Conservation (phyloP, 2,888 invertebrate genomes). For the Cryptosula pallasiana region DNA sequence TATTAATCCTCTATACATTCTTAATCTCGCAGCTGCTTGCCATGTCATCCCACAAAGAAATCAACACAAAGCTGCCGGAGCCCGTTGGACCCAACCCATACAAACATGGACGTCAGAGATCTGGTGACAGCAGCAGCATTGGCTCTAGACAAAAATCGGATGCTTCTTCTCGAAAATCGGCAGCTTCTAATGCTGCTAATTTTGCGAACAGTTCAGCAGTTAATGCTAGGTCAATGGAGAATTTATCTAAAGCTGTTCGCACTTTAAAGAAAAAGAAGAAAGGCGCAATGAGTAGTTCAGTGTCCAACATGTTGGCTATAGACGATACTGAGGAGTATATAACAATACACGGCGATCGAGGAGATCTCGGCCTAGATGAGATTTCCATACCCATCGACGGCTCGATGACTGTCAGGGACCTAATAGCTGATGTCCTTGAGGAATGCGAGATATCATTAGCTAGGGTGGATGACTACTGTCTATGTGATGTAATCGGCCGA, state of each 20-base stretch:
- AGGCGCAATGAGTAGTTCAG: neutral
- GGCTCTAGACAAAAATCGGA: neutral
- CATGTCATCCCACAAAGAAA: neutral
- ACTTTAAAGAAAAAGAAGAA: constrained; percentile 1
- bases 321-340: constrained; percentile 16
- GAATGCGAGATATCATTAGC: constrained; percentile 36
- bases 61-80: neutral
- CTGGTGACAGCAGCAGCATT: constrained; percentile 10
- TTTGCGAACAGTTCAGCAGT: neutral
- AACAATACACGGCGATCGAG: constrained; percentile 3
- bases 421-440: constrained; percentile 44
- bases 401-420: constrained; percentile 36
- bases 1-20: neutral
- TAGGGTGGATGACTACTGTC: constrained; percentile 36
- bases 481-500: constrained; percentile 44
- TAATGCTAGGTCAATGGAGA: neutral
- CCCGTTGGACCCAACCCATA: neutral
- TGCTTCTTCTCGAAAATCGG: neutral
- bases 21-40: neutral
- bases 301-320: constrained; percentile 14
- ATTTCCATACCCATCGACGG: constrained; percentile 3
- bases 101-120: constrained; percentile 10
- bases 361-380: neutral
- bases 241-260: neutral
- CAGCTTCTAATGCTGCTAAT: neutral